Evolutionary conservation across 2,113 vertebrate species (phyloP), one percentile per base, ranked within the genome.

Genomic region (Taxidea taxus): DNA sequence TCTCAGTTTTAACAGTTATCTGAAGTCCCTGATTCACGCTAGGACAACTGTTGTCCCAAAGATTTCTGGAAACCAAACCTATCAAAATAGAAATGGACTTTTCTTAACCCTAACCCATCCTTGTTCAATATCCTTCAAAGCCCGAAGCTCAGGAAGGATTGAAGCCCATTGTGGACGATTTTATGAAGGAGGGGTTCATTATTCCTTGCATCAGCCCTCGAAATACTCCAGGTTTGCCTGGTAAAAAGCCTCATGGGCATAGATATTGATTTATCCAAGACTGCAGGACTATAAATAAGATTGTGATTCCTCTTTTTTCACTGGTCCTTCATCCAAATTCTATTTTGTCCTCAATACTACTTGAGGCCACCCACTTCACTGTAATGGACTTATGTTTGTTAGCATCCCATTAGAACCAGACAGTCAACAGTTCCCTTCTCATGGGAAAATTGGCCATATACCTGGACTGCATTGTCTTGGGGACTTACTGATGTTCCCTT

Each of bases 221-320:
- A 58, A 51, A 72, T 90, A 62, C 27, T 86, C 58, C 83, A 68
- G 51, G 37, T 62, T 34, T 93, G 27, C 85, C 70, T 64, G n/a
- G 58, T 68, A 60, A 74, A 91, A 94, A 42, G 29, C 64, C 87
- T 93, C 39, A 6, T 13, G 86, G 91, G 62, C 70, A 27, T 64
- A 85, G 77, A 49, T 74, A 91, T 6, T 47, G 58, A 91, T 91
- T 91, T 91, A 91, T 72, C 10, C 72, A 91, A 95, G 66, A 87
- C 34, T 27, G n/a, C 14, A 58, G 44, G 54, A 10, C 44, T 47
- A 72, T 95, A 93, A 64, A 72, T 82, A 78, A 97, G 54, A 81
- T 27, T 2, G 14, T 31, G 58, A 49, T 91, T 85, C 83, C 37
- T 90, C 86, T 77, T 85, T 70, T 64, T 49, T 66, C 89, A 78